phyloP scores from a whole-genome alignment of 2,888 invertebrate species.

The Sinopyrophorus schimmeli region DNA sequence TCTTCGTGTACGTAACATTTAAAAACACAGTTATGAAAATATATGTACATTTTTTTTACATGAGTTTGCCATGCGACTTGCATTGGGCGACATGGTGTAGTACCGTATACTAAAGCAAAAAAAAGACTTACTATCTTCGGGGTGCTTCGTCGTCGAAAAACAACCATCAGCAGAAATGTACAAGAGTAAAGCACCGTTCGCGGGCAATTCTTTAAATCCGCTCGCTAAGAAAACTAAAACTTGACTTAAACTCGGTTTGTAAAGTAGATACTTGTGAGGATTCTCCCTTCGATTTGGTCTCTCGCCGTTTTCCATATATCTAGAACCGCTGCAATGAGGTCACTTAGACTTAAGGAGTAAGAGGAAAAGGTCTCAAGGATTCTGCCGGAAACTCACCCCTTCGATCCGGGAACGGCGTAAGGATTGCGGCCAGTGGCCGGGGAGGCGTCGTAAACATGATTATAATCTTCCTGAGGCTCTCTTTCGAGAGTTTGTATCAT shows the following conservation, averaged over 20 bases:
- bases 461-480: conserved; percentile 83
- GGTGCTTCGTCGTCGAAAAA: conserved; percentile 79
- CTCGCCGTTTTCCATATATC: conserved; percentile 71
- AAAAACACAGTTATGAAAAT: too few species aligned
- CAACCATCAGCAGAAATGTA: conserved; percentile 94
- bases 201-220: conserved; percentile 90
- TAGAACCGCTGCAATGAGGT: conserved; percentile 36
- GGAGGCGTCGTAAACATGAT: conserved; percentile 72
- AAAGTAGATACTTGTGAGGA: conserved; percentile 95
- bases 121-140: conserved; percentile 78
- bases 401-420: conserved; percentile 52
- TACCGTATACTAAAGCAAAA: background rate
- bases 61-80: too few species aligned
- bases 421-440: conserved; percentile 71
- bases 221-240: conserved; percentile 90
- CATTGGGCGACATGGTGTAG: too few species aligned
- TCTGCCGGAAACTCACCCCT: conserved; percentile 43
- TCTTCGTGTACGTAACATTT: too few species aligned
- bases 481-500: conserved; percentile 94
- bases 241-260: conserved; percentile 93
- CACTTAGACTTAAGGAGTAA: conserved; percentile 10
- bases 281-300: conserved; percentile 76
- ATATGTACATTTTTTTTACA: too few species aligned
- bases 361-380: background rate
- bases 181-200: conserved; percentile 86